Evolutionary conservation across 2,113 vertebrate genomes (phyloP), one percentile per base, ranked within the genome.

Genomic region (Entomyzon cyanotis): DNA sequence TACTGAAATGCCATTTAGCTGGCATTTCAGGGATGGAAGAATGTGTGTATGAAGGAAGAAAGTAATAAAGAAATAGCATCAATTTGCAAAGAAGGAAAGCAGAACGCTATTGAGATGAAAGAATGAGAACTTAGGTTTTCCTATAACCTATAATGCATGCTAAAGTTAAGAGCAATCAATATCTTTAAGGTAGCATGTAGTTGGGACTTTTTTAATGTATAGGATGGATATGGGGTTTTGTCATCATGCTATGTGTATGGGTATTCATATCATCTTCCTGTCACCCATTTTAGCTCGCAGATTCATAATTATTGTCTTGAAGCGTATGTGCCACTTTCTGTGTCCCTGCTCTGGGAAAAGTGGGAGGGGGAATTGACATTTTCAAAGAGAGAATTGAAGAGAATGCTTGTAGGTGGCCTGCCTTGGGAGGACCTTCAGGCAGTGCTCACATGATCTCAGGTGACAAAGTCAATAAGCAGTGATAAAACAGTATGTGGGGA

Each of bases 21-120:
- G 11, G 37, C 37, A 37, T 37, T 37, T 33, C 11, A 33, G 50
- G 31, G 19, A 21, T 65, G 30, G 30, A 65, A 44, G 60, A 74
- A 33, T 0, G 0, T 21, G 8, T 58, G 53, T 13, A 14, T 84
- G 20, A 60, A 89, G 22, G 28, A 20, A 74, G 15, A 18, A 42
- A 31, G 31, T 37, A 68, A 5, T 18, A 37, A 6, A 68, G 63
- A 71, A 73, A 69, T 10, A 84, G 23, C 0, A 1, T 65, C 23
- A 30, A 2, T 60, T 89, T 56, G 15, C 30, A 42, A 60, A 49
- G 12, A 84, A 25, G 11, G 19, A 77, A 53, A n/a, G 67, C 31
- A 46, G 18, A 39, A 39, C 21, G 15, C 58, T 79, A 3, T 42
- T 73, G 47, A 74, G 27, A 56, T 90, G 27, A 44, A 91, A 86